Evolutionary conservation across 2,888 invertebrate genomes (phyloP), one percentile per base, ranked within the genome.

Genomic region (Tinea semifulvella): DNA sequence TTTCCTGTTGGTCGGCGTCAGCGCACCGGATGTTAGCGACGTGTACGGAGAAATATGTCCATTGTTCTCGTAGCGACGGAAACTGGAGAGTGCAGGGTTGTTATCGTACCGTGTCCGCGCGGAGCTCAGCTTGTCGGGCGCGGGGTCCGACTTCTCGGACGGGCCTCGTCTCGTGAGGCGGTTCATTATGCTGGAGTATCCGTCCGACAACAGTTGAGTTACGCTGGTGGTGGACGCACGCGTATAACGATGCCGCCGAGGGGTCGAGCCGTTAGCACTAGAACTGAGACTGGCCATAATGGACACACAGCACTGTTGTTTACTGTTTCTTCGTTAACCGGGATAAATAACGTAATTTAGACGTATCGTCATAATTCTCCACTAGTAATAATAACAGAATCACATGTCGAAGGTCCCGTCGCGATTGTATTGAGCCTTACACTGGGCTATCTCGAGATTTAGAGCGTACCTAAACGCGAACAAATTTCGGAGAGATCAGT

Each of bases 151-250:
- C 68, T 85, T 85, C 71, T 86, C 88, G 43, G 92, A 92, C 28
- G 92, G 91, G 42, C 91, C 91, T 49, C 93, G 86, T 51, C 90
- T 85, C 25, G 88, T 89, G 58, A 94, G 82, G 53, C 92, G 85
- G 65, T 92, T 92, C 57, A 94, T 84, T 53, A 94, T 84, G 73
- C 87, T 94, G 60, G 91, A 90, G 73, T 92, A 94, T 56, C 93
- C 92, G 66, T 94, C 94, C 55, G 89, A 90, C 56, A 94, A 80
- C 58, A 94, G 80, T 72, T 94, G 94, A 52, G 92, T 90, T 56
- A 94, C 92, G 75, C 92, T 93, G 42, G 88, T 85, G 48, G 90
- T 89, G 43, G 93, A 91, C 50, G 86, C 82, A 50, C 94, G 87
- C 53, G 88, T 84, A 73, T 93, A 92, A 53, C 92, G 86, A 62